Evolutionary conservation across 1,140 invertebrate species (phyloP).

Genomic region (Saccostrea cuccullata): DNA sequence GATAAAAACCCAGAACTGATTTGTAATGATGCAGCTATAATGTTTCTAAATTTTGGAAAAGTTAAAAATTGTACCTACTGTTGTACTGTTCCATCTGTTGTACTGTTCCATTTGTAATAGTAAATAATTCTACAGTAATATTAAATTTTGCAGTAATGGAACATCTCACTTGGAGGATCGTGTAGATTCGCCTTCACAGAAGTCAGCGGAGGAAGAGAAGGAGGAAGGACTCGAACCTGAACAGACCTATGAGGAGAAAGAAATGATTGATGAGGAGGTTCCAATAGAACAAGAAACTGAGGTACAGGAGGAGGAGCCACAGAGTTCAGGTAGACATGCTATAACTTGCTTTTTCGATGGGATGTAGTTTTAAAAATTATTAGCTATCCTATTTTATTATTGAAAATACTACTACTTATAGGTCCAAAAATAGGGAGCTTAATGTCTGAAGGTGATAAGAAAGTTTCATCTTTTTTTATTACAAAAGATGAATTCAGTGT

Average conservation of each 20-base stretch:
- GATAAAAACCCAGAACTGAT: no score
- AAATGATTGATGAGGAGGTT: conserved; percentile 64
- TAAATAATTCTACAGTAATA: neutral
- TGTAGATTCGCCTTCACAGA: conserved; percentile 55
- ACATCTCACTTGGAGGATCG: conserved; percentile 68
- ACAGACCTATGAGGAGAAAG: conserved; percentile 57
- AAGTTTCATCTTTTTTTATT: no score
- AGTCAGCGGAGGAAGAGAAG: conserved; percentile 63
- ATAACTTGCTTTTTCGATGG: neutral
- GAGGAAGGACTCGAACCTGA: conserved; percentile 63
- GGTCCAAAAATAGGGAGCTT: no score
- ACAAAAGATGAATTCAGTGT: no score
- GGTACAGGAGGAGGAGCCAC: conserved; percentile 44
- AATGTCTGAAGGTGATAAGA: no score
- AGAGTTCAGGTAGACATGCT: conserved; percentile 3
- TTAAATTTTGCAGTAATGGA: conserved; percentile 68
- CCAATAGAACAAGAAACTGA: conserved; percentile 55
- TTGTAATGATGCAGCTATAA: no score
- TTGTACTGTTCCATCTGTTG: neutral
- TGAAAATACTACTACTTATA: no score
- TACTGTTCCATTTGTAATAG: neutral
- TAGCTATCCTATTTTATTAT: no score
- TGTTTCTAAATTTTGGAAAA: no score
- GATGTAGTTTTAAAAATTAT: no score
- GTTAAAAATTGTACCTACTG: neutral